Conservation (phyloP, 2,797 vertebrate genomes). For the Phalanger gymnotis region DNA sequence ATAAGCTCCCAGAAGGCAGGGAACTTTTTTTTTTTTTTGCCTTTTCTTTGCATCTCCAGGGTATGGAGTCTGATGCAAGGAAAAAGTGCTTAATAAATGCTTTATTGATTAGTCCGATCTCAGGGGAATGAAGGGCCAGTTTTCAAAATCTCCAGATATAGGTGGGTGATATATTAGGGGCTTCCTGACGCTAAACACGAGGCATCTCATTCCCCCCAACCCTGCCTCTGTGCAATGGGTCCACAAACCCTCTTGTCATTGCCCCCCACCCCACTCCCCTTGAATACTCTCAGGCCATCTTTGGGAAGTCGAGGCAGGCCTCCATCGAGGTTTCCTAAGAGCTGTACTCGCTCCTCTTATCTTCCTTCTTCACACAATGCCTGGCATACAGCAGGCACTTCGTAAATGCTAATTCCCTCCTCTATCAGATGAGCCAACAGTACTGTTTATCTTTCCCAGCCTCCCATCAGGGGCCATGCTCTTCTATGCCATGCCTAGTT, state of each 20-base stretch:
- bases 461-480: fast-evolving
- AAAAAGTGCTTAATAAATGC: too few relatives aligned
- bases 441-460: fast-evolving
- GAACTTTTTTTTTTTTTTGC: too few relatives aligned
- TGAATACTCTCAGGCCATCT: fast-evolving
- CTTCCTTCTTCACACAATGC: fast-evolving
- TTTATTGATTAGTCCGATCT: not conserved
- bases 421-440: fast-evolving
- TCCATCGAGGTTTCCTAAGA: not conserved
- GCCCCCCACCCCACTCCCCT: fast-evolving
- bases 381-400: too few relatives aligned
- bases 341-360: fast-evolving
- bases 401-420: too few relatives aligned
- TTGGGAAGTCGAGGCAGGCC: not conserved
- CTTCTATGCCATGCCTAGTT: fast-evolving
- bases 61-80: not conserved
- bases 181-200: not conserved
- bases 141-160: too few relatives aligned
- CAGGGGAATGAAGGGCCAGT: too few relatives aligned
- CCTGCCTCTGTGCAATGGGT: too few relatives aligned
- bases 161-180: too few relatives aligned
- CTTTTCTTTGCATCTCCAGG: too few relatives aligned
- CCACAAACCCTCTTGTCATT: not conserved
- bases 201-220: not conserved
- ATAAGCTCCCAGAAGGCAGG: too few relatives aligned